A percentile compares a stretch with the other conserved stretches of the same genome.
These are phyloP conservation scores for Speoplatyrhinus poulsoni DNA, from an alignment of 2,113 vertebrate species.

Conservation along the genomic window DNA sequence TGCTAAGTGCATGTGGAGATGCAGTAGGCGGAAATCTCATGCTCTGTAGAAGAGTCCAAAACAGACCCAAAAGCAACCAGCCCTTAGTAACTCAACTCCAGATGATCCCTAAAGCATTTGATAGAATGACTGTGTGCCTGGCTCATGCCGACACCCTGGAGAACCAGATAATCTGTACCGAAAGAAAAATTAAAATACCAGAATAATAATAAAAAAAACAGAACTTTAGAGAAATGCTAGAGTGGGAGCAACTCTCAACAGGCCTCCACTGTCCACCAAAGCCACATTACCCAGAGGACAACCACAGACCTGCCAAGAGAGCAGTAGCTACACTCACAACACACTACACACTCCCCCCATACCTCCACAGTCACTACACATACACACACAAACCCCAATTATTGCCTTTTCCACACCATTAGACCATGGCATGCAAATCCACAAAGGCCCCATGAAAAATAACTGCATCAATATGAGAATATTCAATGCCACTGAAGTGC, in stretches of 20 bases:
- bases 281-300: neutral
- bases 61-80: constrained; percentile 28
- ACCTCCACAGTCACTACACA: neutral
- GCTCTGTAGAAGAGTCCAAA: constrained; percentile 14
- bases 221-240: constrained; percentile 31
- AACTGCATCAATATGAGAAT: neutral
- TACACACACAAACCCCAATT: constrained; percentile 35
- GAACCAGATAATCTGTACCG: constrained; percentile 34
- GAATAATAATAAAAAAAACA: constrained; percentile 26
- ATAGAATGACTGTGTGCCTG: constrained; percentile 40
- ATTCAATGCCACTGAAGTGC: neutral
- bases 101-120: constrained; percentile 41
- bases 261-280: constrained; percentile 35
- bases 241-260: constrained; percentile 67
- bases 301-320: constrained; percentile 1
- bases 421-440: neutral
- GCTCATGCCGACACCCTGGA: constrained; percentile 19
- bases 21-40: neutral
- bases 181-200: constrained; percentile 21
- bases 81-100: constrained; percentile 40
- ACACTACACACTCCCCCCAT: constrained; percentile 9
- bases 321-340: constrained; percentile 10
- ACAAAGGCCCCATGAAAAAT: constrained; percentile 6
- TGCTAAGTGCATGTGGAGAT: neutral
- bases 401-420: constrained; percentile 36